Base-by-base conservation (phyloP, 1,140 invertebrate genomes). In the Neodiprion pinetum region DNA sequence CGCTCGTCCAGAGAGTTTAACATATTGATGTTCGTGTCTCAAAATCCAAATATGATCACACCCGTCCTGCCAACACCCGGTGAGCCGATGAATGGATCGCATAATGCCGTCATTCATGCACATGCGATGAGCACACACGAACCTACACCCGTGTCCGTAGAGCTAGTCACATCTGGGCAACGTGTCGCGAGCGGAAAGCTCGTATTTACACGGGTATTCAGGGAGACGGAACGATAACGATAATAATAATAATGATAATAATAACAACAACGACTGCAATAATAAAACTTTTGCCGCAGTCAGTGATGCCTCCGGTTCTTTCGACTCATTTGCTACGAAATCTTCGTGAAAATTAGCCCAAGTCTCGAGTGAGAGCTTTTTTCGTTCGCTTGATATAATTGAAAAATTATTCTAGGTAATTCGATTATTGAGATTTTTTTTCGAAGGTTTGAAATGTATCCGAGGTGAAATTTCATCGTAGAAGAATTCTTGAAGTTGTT, bases 11-110 rank as follows among this genome's bases (percentile, higher is more conserved):
- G 28, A 40, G 28, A 61, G 53, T 7, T 61, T 12, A 61, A 7
- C n/a, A 61, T 61, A 61, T 61, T 17, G 53, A 61, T 17, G 53
- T 61, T 61, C 53, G 11, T 12, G 53, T 61, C 53, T 61, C 53
- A 61, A 61, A 61, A 61, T 61, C 53, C 53, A 61, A 61, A 61
- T 61, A 61, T 61, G 53, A 61, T 61, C 53, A 61, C 53, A 61
- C 53, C 53, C 53, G 11, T 5, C 5, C 53, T 61, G n/a, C 53
- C 53, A 61, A 14, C 53, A 61, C 53, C 53, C n/a, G 53, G 53
- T 61, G n/a, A 61, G n/a, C 11, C 53, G 53, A 61, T 61, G 53
- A 61, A 61, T 61, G 53, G 53, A 61, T 61, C 53, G 53, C 53
- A 61, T 61, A 61, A 61, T 61, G 53, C 53, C n/a, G 53, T 61